Percentiles rank a stretch among this genome's conserved stretches.
These are phyloP conservation scores for Miniopterus natalensis DNA, from an alignment of 2,113 vertebrate genomes.

Conservation along the genomic window DNA sequence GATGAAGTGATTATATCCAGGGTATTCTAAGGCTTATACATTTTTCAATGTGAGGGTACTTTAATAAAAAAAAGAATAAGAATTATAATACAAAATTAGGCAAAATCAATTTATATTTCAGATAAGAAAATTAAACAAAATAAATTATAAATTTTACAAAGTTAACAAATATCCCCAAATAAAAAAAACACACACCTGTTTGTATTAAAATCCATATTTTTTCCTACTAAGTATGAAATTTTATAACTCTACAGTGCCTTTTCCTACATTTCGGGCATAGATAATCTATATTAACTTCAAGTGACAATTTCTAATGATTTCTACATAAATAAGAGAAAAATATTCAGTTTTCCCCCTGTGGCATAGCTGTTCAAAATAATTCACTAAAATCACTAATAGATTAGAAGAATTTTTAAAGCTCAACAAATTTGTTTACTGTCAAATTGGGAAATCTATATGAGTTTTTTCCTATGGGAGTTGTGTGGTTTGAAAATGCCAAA, in stretches of 20 bases:
- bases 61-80: neutral
- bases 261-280: neutral
- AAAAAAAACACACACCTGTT: neutral
- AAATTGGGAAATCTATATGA: neutral
- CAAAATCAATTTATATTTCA: neutral
- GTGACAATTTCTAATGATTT: neutral
- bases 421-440: neutral
- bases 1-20: neutral
- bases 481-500: neutral
- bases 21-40: neutral
- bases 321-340: neutral
- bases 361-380: neutral
- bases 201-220: neutral
- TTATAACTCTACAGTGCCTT: fast-evolving
- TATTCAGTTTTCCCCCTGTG: neutral
- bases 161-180: neutral
- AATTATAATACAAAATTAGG: neutral
- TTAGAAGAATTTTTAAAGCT: neutral
- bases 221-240: neutral
- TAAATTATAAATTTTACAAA: neutral
- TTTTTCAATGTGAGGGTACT: neutral
- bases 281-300: neutral
- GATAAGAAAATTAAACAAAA: neutral
- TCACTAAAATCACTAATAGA: neutral
- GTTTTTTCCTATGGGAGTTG: neutral